Base-by-base conservation (phyloP, 2,888 invertebrate genomes). In the Pterostichus niger region DNA sequence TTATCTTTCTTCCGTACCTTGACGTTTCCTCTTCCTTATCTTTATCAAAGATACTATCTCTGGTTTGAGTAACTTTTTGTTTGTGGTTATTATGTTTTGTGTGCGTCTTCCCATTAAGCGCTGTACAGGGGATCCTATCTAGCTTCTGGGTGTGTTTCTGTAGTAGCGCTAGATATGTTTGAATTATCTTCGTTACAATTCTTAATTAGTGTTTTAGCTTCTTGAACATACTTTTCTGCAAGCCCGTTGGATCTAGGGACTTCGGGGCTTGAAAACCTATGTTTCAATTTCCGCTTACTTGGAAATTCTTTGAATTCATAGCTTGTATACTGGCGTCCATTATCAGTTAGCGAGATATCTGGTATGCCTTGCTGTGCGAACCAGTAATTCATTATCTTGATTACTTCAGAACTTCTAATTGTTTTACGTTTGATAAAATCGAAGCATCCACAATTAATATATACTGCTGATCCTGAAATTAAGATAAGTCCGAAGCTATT, bases 231-330 rank as follows among this genome's bases (percentile, higher is more conserved):
- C n/a, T 81, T 73, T 59, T 85, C 84, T 11, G 85, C 85, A 9
- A 84, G 52, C 6, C 85, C 85, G 82, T 86, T 84, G 7, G 82
- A 83, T 59, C 83, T 76, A 0, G 82, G 77, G 44, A 64, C 84
- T 1, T 17, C 52, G n/a, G 84, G 84, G 78, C 84, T 84, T 7
- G 84, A 84, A 7, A 79, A 76, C 15, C 40, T 24, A n/a, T 78
- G n/a, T 7, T 49, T 61, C 0, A 83, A 75, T 49, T 84, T 64
- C 56, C 83, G 81, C 0, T 59, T 68, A 44, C 59, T 68, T 76
- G 75, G 15, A 68, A 81, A 84, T 17, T 6, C 6, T 33, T 71
- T 82, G 13, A 84, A 84, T 82, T 85, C 80, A 13, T 35, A 46
- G 46, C 83, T 81, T 46, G 59, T 35, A 49, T 84, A 86, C 13